Evolutionary conservation across 2,888 invertebrate genomes (phyloP), one percentile per base, ranked within the genome.

Genomic region (Campopleginae sp.): DNA sequence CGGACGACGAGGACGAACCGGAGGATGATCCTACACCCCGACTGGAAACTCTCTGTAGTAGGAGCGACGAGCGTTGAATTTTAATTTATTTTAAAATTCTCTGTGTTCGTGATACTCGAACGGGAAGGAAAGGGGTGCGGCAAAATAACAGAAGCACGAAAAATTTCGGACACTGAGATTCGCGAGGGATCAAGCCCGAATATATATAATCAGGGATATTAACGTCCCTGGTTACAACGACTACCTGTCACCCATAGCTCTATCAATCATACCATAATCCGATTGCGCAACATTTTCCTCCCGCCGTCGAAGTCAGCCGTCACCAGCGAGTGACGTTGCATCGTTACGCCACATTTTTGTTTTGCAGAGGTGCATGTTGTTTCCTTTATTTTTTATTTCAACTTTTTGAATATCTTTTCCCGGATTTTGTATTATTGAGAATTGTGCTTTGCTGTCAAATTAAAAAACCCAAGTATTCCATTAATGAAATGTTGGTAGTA

Each of bases 71-170:
- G 63, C 51, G 79, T 85, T 71, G 90, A 89, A 89, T 90, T 89
- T 89, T 82, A 88, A 88, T 87, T 87, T 86, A 87, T 82, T 80
- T 82, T 70, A 84, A 85, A 84, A 82, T 70, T 83, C 86, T 31
- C 51, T 46, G 72, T 48, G 80, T 23, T 78, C 54, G 81, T 23
- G 54, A 71, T 27, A 17, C 27, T 63, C 38, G 46, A 63, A 75
- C 10, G 6, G 19, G 23, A 68, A 17, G 44, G 68, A 27, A 27
- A 27, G 58, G 27, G 14, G 14, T 58, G 14, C 27, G 10, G 14
- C 3, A 58, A 58, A 27, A 27, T 38, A 38, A 38, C 38, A 58
- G 14, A 3, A 27, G 14, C 5, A 58, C 27, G 58, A 27, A 66
- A 66, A 66, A 66, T 23, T 68, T 68, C 27, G 27, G 27, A 23